phyloP scores from a whole-genome alignment of 2,888 invertebrate genomes.

The Drosophila multiciliata region DNA sequence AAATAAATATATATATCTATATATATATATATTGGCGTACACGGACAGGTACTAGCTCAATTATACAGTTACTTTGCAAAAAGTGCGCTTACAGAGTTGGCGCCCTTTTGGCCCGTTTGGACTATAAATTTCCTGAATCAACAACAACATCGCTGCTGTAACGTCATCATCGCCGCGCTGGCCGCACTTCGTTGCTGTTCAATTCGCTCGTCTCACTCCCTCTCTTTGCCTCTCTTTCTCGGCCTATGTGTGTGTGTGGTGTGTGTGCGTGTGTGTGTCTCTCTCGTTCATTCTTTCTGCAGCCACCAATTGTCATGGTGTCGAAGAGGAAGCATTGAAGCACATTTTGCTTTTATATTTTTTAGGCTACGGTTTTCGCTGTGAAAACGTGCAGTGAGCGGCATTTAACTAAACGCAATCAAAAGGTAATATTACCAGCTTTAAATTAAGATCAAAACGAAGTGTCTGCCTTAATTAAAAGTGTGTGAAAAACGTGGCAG shows the following conservation, averaged over 20 bases:
- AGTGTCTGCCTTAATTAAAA: constrained; percentile 52
- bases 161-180: constrained; percentile 58
- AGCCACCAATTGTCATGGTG: constrained; percentile 75
- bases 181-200: constrained; percentile 71
- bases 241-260: not conserved
- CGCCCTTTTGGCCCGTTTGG: constrained; percentile 28
- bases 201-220: constrained; percentile 66
- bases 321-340: constrained; percentile 68
- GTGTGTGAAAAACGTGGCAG: constrained; percentile 76
- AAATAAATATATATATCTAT: not conserved
- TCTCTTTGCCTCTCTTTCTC: constrained; percentile 42
- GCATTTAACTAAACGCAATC: constrained; percentile 44
- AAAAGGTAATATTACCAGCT: constrained; percentile 58
- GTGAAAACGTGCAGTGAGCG: constrained; percentile 34
- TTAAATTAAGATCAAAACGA: constrained; percentile 52
- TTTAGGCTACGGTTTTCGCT: constrained; percentile 48
- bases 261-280: constrained; percentile 5
- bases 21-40: constrained; percentile 10
- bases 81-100: constrained; percentile 23
- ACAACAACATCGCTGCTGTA: constrained; percentile 37
- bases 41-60: constrained; percentile 16
- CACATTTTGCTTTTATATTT: constrained; percentile 67
- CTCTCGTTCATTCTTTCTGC: constrained; percentile 75
- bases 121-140: constrained; percentile 17
- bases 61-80: constrained; percentile 12